These are phyloP conservation scores for Masticophis lateralis DNA, from an alignment of 2,797 vertebrate genomes.

Conservation along the genomic window DNA sequence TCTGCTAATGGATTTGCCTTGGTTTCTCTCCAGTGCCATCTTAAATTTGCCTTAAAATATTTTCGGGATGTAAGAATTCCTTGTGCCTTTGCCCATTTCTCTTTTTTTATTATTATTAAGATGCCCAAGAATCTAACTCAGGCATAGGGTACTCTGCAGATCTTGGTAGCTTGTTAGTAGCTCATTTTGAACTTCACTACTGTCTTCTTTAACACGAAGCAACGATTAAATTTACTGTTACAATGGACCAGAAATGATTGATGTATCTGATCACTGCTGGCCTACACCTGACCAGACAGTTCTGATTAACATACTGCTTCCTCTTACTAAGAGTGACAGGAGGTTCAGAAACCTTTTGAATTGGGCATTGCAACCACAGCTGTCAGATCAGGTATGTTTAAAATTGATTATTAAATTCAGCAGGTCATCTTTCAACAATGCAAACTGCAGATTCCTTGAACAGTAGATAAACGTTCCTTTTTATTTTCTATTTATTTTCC, in stretches of 20 bases:
- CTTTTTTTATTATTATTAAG: neutral
- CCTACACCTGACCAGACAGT: neutral
- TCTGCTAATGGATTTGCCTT: neutral
- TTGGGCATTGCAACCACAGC: neutral
- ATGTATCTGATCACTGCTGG: neutral
- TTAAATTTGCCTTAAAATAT: constrained; percentile 25
- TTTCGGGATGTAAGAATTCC: neutral
- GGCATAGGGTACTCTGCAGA: neutral
- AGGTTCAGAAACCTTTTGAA: neutral
- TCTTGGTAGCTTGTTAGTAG: neutral
- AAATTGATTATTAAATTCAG: neutral
- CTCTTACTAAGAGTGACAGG: neutral
- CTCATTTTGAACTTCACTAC: neutral
- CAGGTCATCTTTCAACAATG: neutral
- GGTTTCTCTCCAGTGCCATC: constrained; percentile 16
- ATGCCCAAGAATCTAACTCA: constrained; percentile 4
- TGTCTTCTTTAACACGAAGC: neutral
- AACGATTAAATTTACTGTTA: neutral
- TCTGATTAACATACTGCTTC: neutral
- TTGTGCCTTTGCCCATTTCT: constrained; percentile 28
- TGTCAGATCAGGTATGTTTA: neutral
- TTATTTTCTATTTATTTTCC: neutral
- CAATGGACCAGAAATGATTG: neutral
- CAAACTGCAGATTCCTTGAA: neutral
- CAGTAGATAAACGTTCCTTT: neutral